phyloP scores from a whole-genome alignment of 2,888 invertebrate genomes.

The Lagria hirta region DNA sequence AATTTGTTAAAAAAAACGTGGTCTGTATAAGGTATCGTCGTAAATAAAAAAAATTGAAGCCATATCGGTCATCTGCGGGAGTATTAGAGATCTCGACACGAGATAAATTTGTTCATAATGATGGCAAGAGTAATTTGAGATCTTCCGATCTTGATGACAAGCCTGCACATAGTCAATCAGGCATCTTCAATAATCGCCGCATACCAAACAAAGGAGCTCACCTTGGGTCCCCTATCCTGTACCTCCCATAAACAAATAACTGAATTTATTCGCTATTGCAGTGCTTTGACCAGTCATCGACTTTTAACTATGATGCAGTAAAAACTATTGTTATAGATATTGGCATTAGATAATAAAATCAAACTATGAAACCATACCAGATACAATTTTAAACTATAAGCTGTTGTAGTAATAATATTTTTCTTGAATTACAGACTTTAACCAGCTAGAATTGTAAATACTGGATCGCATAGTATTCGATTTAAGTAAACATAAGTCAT shows the following conservation, averaged over 20 bases:
- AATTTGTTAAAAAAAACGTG: constrained; percentile 5
- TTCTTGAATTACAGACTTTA: too few species aligned
- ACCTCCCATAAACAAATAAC: constrained; percentile 7
- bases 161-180: constrained; percentile 24
- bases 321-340: too few species aligned
- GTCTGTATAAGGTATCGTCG: constrained; percentile 10
- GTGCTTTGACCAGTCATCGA: too few species aligned
- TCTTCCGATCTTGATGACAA: constrained; percentile 26
- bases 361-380: too few species aligned
- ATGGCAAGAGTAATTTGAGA: constrained; percentile 25
- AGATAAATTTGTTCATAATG: constrained; percentile 23
- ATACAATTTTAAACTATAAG: too few species aligned
- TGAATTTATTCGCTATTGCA: too few species aligned
- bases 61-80: constrained; percentile 17
- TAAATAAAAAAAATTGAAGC: constrained; percentile 22
- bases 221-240: constrained; percentile 15
- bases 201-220: constrained; percentile 25
- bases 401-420: too few species aligned
- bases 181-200: constrained; percentile 23
- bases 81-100: constrained; percentile 20
- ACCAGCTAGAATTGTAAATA: too few species aligned
- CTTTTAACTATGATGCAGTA: too few species aligned
- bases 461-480: too few species aligned
- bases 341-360: too few species aligned
- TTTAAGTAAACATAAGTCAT: too few species aligned